A percentile compares a stretch with the other conserved stretches of the same genome.
Conservation (phyloP, 2,888 invertebrate species). For the Eristalis pertinax region DNA sequence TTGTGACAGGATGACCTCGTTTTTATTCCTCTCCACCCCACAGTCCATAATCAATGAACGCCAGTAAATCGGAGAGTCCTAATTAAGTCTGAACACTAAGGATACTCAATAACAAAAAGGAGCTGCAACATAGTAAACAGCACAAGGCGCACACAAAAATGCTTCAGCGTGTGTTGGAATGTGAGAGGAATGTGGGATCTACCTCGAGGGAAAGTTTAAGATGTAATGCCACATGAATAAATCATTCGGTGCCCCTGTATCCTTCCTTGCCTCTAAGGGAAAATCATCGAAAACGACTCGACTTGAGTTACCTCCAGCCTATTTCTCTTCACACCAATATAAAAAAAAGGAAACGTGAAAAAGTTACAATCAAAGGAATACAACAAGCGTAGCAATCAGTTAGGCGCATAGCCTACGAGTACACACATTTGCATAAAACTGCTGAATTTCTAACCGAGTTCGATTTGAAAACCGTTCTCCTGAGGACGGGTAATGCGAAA, state of each 20-base stretch:
- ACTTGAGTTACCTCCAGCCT: constrained; percentile 21
- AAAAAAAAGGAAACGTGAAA: background rate
- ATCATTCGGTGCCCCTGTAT: constrained; percentile 44
- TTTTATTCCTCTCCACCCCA: background rate
- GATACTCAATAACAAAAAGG: constrained; percentile 30
- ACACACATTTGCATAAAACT: constrained; percentile 39
- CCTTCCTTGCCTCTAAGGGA: constrained; percentile 47
- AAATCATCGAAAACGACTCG: constrained; percentile 52
- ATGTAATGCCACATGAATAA: constrained; percentile 62
- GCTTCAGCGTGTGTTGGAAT: constrained; percentile 21
- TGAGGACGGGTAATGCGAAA: constrained; percentile 21
- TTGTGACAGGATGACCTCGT: background rate
- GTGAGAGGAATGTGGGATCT: constrained; percentile 46
- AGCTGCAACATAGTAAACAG: constrained; percentile 32
- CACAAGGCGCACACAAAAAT: constrained; percentile 30
- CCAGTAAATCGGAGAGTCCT: constrained; percentile 24
- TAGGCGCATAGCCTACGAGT: background rate
- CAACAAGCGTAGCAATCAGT: constrained; percentile 13
- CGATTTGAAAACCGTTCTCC: background rate
- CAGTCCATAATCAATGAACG: constrained; percentile 8
- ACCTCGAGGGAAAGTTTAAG: constrained; percentile 45
- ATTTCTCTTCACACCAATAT: constrained; percentile 14
- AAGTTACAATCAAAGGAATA: constrained; percentile 42
- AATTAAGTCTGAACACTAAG: constrained; percentile 40
- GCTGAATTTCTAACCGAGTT: constrained; percentile 11